These are phyloP conservation scores for Pharmacophagus antenor DNA, from an alignment of 2,888 invertebrate genomes.

Conservation along the genomic window DNA sequence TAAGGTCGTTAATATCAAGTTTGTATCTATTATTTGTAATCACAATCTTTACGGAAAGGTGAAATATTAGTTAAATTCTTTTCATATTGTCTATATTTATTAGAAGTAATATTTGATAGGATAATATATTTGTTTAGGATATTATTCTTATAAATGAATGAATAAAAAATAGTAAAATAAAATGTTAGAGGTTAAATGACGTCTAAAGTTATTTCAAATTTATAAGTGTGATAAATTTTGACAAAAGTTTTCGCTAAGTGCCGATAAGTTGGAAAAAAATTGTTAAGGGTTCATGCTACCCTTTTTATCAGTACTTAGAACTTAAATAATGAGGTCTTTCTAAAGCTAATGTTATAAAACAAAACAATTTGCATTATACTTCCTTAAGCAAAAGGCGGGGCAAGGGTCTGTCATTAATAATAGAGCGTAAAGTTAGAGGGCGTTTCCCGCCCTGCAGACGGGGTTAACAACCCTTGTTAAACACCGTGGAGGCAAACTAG, in stretches of 20 bases:
- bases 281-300: background rate
- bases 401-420: conserved; percentile 76
- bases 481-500: conserved; percentile 53
- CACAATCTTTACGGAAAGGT: too few relatives aligned
- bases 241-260: background rate
- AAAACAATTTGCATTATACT: conserved; percentile 75
- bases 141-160: too few relatives aligned
- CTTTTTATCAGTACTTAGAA: background rate
- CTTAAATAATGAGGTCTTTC: background rate
- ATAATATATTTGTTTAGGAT: too few relatives aligned
- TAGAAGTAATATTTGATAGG: too few relatives aligned
- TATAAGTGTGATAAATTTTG: conserved; percentile 1
- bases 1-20: too few relatives aligned
- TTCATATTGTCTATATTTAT: too few relatives aligned
- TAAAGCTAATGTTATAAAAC: conserved; percentile 69
- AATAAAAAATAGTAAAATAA: background rate
- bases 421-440: conserved; percentile 72
- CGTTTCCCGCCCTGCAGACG: conserved; percentile 59
- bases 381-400: conserved; percentile 60
- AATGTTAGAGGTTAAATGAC: background rate
- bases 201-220: background rate
- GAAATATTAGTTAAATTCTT: too few relatives aligned
- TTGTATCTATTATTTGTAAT: too few relatives aligned
- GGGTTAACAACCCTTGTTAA: conserved; percentile 75
- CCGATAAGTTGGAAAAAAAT: conserved; percentile 1